Percentiles rank a stretch among this genome's conserved stretches.
Conservation (phyloP, 1,140 invertebrate species). For the Lepidurus packardi region DNA sequence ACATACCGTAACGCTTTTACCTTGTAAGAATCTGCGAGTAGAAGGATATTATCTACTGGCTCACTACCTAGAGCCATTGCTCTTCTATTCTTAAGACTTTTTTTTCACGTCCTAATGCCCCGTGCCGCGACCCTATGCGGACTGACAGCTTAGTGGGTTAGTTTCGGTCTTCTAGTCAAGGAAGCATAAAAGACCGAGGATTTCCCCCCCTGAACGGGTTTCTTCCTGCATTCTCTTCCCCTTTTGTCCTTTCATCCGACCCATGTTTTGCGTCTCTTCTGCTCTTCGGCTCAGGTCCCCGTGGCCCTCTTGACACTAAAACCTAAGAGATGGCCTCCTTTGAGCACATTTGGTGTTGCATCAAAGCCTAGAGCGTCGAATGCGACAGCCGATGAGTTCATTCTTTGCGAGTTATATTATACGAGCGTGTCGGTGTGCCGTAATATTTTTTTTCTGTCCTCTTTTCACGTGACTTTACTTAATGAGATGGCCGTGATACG, state of each 20-base stretch:
- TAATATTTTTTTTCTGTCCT: background rate
- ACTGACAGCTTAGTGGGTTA: conserved; percentile 16
- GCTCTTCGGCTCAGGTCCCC: background rate
- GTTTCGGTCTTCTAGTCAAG: conserved; percentile 5
- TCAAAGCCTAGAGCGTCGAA: background rate
- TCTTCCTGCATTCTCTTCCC: background rate
- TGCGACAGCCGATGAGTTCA: background rate
- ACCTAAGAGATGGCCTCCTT: background rate
- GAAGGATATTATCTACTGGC: background rate
- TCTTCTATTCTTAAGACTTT: background rate
- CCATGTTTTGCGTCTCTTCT: background rate
- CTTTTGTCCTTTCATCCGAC: background rate
- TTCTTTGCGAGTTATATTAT: background rate
- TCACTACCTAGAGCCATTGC: background rate
- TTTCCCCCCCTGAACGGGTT: background rate
- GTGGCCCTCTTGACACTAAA: background rate
- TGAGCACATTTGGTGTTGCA: background rate
- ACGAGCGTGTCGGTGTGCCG: background rate
- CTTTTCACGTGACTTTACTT: background rate
- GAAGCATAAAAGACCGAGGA: background rate
- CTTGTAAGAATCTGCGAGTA: background rate
- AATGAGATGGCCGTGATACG: background rate
- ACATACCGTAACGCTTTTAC: background rate
- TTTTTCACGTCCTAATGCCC: background rate
- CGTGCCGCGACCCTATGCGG: background rate